Evolutionary conservation across 2,113 vertebrate genomes (phyloP).

Genomic region (Coregonus clupeaformis): DNA sequence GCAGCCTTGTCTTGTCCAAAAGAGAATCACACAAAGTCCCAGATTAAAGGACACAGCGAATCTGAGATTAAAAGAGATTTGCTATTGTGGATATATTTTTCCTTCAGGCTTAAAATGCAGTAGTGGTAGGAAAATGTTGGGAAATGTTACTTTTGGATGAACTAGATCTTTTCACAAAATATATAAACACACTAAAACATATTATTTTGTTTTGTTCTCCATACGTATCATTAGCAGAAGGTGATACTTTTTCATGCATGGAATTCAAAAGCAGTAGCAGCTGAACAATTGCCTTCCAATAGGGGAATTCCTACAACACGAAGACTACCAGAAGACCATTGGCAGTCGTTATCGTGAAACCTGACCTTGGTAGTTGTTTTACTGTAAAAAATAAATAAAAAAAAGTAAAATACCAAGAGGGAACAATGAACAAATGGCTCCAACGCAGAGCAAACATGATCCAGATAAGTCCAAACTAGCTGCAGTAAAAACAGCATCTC

Average conservation of each 20-base stretch:
- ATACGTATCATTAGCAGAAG: not conserved
- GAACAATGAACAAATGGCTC: slow-evolving; percentile 58
- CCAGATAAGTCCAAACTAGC: slow-evolving; percentile 47
- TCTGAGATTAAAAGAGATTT: not conserved
- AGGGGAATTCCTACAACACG: slow-evolving; percentile 71
- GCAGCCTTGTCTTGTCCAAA: not conserved
- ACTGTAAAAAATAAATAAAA: slow-evolving; percentile 53
- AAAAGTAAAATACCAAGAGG: slow-evolving; percentile 61
- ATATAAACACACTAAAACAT: not conserved
- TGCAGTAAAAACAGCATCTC: slow-evolving; percentile 70
- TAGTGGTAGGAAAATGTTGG: not conserved
- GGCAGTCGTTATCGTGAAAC: slow-evolving; percentile 58
- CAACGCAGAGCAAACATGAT: slow-evolving; percentile 30
- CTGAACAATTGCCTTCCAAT: slow-evolving; percentile 46
- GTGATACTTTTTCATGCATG: not conserved
- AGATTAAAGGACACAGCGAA: not conserved
- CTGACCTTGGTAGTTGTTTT: slow-evolving; percentile 52
- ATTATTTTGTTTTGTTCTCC: not conserved
- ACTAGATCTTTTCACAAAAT: not conserved
- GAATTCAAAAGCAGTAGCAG: slow-evolving; percentile 29
- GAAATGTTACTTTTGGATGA: not conserved
- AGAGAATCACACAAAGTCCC: not conserved
- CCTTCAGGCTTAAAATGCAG: not conserved
- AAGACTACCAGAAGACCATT: slow-evolving; percentile 33
- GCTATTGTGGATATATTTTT: slow-evolving; percentile 26